These are phyloP conservation scores for Eristalis intricaria DNA, from an alignment of 2,888 invertebrate genomes.

Conservation along the genomic window DNA sequence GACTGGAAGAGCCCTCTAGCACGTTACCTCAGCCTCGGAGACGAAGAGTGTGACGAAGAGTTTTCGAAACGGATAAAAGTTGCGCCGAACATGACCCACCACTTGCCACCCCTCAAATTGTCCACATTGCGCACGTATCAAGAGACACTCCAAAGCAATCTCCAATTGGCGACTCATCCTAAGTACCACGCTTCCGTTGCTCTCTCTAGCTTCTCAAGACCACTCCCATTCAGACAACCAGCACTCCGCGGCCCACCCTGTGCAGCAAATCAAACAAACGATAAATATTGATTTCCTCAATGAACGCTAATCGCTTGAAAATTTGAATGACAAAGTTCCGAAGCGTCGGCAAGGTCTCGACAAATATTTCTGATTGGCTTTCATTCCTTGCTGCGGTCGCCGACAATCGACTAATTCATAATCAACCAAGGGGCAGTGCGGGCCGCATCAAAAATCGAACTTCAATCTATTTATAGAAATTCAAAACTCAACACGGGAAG, in stretches of 20 bases:
- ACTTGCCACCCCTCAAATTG: too few relatives aligned
- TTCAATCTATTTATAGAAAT: neutral
- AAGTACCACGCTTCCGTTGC: neutral
- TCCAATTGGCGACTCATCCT: too few relatives aligned
- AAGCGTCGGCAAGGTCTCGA: neutral
- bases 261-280: neutral
- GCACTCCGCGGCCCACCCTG: neutral
- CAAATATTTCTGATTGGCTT: neutral
- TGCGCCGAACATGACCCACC: too few relatives aligned
- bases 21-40: too few relatives aligned
- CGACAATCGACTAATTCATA: neutral
- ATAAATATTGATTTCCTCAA: neutral
- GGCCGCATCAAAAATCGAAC: neutral
- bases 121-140: too few relatives aligned
- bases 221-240: neutral
- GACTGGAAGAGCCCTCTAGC: too few relatives aligned
- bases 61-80: too few relatives aligned
- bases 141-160: too few relatives aligned
- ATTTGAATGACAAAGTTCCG: neutral
- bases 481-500: neutral
- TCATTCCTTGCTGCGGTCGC: neutral
- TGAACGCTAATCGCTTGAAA: neutral
- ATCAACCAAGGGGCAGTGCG: neutral
- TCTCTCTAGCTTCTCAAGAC: neutral
- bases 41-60: too few relatives aligned